Evolutionary conservation across 2,113 vertebrate species (phyloP).

Genomic region (Corvus hawaiiensis): DNA sequence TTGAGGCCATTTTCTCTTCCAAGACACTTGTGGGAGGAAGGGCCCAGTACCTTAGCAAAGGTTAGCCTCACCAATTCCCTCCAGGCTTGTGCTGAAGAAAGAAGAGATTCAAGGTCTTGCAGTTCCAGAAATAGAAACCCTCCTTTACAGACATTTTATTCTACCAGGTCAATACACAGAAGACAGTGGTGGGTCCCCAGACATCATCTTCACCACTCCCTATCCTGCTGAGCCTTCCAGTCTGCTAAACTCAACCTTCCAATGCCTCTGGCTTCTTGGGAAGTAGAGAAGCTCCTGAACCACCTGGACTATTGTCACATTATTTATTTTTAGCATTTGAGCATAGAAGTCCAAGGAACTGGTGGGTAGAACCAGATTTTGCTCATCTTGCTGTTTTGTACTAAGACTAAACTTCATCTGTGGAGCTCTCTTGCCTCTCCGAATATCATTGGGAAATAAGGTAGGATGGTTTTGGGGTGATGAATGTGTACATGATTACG

Average conservation of each 20-base stretch:
- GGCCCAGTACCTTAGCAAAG: neutral
- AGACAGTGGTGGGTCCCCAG: neutral
- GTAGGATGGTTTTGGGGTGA: neutral
- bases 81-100: neutral
- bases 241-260: neutral
- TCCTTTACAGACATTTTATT: neutral
- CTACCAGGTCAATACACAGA: neutral
- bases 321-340: neutral
- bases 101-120: neutral
- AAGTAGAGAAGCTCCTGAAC: neutral
- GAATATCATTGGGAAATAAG: neutral
- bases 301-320: neutral
- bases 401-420: neutral
- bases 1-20: neutral
- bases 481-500: rapidly evolving
- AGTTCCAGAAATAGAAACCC: neutral
- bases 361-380: neutral
- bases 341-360: neutral
- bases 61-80: neutral
- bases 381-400: neutral
- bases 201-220: neutral
- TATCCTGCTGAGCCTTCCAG: neutral
- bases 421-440: neutral
- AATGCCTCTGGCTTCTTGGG: neutral
- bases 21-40: neutral